These are phyloP conservation scores for Karalla daura DNA, from an alignment of 2,797 vertebrate species.

Conservation along the genomic window DNA sequence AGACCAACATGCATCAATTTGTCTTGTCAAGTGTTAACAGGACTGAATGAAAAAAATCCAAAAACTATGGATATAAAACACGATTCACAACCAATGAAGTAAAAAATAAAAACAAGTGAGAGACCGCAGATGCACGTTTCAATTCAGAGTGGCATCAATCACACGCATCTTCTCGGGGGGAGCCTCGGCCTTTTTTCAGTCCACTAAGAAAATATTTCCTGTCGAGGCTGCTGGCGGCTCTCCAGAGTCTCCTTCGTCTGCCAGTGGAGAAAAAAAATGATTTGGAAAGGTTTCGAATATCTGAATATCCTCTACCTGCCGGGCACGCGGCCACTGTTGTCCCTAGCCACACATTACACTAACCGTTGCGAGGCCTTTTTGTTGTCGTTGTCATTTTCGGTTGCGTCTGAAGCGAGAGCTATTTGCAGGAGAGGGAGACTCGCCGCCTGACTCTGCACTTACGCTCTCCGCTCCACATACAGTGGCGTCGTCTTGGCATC, in stretches of 20 bases:
- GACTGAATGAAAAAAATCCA: too few relatives aligned
- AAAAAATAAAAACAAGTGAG: neutral
- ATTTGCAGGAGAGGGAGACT: neutral
- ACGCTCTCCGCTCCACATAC: too few relatives aligned
- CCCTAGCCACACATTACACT: neutral
- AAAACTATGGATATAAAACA: neutral
- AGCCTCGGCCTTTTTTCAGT: constrained; percentile 3
- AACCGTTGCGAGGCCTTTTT: neutral
- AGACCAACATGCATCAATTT: too few relatives aligned
- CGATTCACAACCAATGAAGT: neutral
- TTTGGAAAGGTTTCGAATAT: constrained; percentile 19
- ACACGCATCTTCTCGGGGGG: constrained; percentile 11
- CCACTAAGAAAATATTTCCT: constrained; percentile 31
- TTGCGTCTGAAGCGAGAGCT: neutral
- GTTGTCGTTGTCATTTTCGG: neutral
- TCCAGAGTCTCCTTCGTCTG: constrained; percentile 13
- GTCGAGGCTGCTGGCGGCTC: constrained; percentile 18
- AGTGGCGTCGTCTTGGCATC: neutral
- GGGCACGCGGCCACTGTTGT: neutral
- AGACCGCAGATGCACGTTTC: too few relatives aligned
- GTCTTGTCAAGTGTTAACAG: neutral
- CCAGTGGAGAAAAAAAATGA: neutral
- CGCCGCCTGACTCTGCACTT: too few relatives aligned
- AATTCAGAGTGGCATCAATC: too few relatives aligned
- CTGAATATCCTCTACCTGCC: neutral